Percentiles rank a stretch among this genome's conserved stretches.
Conservation (phyloP, 1,140 invertebrate genomes). For the Bombus affinis region DNA sequence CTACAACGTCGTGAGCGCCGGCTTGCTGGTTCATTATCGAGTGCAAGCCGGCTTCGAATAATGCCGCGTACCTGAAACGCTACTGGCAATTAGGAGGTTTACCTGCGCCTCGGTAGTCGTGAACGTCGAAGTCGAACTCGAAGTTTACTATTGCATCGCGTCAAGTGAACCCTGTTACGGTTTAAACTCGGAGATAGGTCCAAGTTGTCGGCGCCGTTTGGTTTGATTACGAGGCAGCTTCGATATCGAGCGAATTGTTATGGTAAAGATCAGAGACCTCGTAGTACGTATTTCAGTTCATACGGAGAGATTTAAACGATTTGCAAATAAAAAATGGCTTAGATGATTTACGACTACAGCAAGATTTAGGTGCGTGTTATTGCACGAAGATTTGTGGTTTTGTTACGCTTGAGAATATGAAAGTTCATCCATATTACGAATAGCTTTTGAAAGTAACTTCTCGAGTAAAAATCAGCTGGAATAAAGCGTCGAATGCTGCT, state of each 20-base stretch:
- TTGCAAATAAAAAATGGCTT: too few relatives aligned
- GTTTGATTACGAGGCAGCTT: background rate
- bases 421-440: too few relatives aligned
- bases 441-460: too few relatives aligned
- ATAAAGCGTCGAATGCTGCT: too few relatives aligned
- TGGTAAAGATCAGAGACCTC: background rate
- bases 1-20: background rate
- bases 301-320: too few relatives aligned
- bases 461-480: too few relatives aligned
- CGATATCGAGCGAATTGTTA: background rate
- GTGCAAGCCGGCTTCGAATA: background rate
- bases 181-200: background rate
- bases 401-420: too few relatives aligned
- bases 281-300: background rate
- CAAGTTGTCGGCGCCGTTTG: background rate
- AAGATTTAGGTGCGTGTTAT: too few relatives aligned
- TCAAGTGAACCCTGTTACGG: background rate
- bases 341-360: too few relatives aligned
- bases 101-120: background rate
- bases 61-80: background rate
- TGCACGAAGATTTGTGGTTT: too few relatives aligned
- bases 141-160: background rate
- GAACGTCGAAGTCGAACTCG: background rate
- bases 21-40: slow-evolving; percentile 21
- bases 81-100: slow-evolving; percentile 26